Percentiles rank a stretch among this genome's conserved stretches.
Evolutionary conservation across 2,113 vertebrate species (phyloP).

Genomic region (Xiphophorus couchianus): DNA sequence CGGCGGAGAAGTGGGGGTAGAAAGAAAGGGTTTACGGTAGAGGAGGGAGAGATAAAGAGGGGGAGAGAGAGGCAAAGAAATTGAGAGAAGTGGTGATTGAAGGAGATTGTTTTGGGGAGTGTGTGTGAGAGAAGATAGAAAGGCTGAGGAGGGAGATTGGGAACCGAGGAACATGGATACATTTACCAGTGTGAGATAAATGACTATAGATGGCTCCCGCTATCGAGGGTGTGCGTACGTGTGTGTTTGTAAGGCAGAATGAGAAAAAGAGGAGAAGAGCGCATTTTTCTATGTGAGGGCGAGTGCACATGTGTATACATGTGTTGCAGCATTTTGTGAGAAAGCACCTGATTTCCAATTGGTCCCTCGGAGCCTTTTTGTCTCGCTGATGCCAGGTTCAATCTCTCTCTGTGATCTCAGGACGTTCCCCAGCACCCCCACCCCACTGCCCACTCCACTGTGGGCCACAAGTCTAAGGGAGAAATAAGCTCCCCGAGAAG

Average conservation of each 20-base stretch:
- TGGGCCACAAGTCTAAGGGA: slow-evolving; percentile 50
- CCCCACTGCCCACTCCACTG: slow-evolving; percentile 22
- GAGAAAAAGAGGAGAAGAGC: slow-evolving; percentile 7
- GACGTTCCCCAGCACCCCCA: slow-evolving; percentile 48
- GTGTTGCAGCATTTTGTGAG: slow-evolving; percentile 37
- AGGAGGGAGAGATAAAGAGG: slow-evolving; percentile 69
- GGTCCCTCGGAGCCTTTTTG: slow-evolving; percentile 50
- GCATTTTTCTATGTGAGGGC: slow-evolving; percentile 7
- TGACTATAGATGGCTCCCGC: slow-evolving; percentile 61
- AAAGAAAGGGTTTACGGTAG: slow-evolving; percentile 62
- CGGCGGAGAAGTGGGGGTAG: slow-evolving; percentile 19
- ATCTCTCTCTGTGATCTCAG: slow-evolving; percentile 62
- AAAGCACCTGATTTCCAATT: slow-evolving; percentile 67
- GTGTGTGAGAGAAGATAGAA: slow-evolving; percentile 67
- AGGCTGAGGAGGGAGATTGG: slow-evolving; percentile 62
- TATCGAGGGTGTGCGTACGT: slow-evolving; percentile 8
- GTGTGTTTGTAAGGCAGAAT: not conserved
- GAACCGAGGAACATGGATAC: slow-evolving; percentile 65
- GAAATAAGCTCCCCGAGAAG: slow-evolving; percentile 63
- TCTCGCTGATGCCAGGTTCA: slow-evolving; percentile 66
- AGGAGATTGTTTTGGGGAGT: slow-evolving; percentile 74
- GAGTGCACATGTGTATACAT: slow-evolving; percentile 23
- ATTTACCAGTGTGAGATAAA: slow-evolving; percentile 71
- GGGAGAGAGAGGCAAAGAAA: slow-evolving; percentile 44
- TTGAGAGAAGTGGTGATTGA: slow-evolving; percentile 68